Evolutionary conservation across 1,140 invertebrate genomes (phyloP).

Genomic region (Papilio xuthus): DNA sequence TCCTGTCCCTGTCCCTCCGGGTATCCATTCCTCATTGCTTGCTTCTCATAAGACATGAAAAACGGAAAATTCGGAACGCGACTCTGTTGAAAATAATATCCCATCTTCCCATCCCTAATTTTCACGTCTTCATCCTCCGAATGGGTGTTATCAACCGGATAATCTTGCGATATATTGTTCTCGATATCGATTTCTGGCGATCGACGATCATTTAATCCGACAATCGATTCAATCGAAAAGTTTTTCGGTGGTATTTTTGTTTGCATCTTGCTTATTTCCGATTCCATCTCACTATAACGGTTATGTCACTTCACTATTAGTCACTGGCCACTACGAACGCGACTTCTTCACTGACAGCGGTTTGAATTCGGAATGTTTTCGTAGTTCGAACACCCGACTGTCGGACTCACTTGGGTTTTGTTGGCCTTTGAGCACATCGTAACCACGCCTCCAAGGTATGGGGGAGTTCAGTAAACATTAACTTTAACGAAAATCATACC

Average conservation of each 20-base stretch:
- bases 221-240: constrained; percentile 76
- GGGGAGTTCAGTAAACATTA: constrained; percentile 8
- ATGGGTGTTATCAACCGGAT: constrained; percentile 53
- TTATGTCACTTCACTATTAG: constrained; percentile 41
- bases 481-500: background rate
- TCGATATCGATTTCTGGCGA: constrained; percentile 77
- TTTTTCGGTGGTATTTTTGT: constrained; percentile 74
- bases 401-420: constrained; percentile 52
- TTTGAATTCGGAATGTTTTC: constrained; percentile 46
- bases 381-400: constrained; percentile 53
- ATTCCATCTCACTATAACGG: constrained; percentile 62
- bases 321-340: constrained; percentile 49
- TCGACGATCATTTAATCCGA: constrained; percentile 67
- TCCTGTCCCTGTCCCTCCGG: constrained; percentile 56
- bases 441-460: constrained; percentile 26
- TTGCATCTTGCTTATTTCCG: constrained; percentile 71
- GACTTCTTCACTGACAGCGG: constrained; percentile 50
- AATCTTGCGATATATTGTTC: constrained; percentile 71
- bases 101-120: constrained; percentile 65
- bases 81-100: constrained; percentile 73
- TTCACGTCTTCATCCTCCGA: constrained; percentile 72
- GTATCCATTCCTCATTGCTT: constrained; percentile 52
- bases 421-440: constrained; percentile 45
- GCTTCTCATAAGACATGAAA: constrained; percentile 74
- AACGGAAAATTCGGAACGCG: constrained; percentile 74